These are phyloP conservation scores for Porphyrio hochstetteri DNA, from an alignment of 2,113 vertebrate genomes.

Conservation along the genomic window DNA sequence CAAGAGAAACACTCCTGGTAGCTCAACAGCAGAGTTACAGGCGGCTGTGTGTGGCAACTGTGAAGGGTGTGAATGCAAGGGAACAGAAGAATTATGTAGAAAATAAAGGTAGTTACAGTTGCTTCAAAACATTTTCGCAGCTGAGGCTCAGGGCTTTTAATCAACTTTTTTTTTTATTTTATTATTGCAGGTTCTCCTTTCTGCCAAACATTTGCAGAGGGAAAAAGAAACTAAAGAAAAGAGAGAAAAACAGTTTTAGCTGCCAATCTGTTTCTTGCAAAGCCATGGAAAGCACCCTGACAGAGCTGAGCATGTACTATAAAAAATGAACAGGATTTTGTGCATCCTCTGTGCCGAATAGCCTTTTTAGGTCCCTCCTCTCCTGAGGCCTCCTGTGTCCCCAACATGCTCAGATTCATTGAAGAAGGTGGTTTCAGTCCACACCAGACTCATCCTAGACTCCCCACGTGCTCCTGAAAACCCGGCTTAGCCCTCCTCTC, in stretches of 20 bases:
- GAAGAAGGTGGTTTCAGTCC: neutral
- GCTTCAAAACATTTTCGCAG: constrained; percentile 23
- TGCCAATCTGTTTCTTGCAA: constrained; percentile 45
- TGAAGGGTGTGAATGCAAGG: neutral
- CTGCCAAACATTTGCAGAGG: constrained; percentile 28
- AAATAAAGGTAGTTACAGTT: constrained; percentile 45
- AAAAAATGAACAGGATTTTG: neutral
- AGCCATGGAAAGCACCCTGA: constrained; percentile 9
- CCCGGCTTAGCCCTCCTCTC: neutral
- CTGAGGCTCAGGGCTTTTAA: constrained; percentile 19
- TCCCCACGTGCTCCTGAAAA: neutral
- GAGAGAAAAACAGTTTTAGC: constrained; percentile 4
- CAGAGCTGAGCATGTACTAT: neutral
- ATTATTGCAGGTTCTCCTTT: neutral
- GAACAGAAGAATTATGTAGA: neutral
- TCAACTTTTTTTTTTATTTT: neutral
- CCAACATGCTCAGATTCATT: neutral
- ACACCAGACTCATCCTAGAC: neutral
- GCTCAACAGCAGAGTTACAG: neutral
- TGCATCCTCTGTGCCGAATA: neutral
- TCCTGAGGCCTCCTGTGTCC: neutral
- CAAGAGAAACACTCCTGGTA: rapidly evolving
- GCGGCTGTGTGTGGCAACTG: rapidly evolving
- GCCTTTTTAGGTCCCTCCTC: neutral
- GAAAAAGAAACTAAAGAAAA: neutral